Percentiles rank a stretch among this genome's conserved stretches.
phyloP scores from a whole-genome alignment of 2,113 vertebrate genomes.

The Pionites leucogaster region DNA sequence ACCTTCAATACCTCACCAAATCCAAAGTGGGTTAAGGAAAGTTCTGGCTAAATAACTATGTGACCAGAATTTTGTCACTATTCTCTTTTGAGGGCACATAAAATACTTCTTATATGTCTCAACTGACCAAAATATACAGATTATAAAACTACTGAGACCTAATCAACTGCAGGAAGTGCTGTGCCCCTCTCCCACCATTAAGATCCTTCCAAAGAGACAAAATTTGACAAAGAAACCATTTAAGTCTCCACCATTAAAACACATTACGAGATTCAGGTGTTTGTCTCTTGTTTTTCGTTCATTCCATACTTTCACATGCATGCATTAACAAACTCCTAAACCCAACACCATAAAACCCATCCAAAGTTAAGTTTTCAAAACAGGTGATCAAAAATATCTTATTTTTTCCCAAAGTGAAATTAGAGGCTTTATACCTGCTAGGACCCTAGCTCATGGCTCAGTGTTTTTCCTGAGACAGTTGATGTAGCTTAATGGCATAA shows the following conservation, averaged over 20 bases:
- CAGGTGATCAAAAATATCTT: not conserved
- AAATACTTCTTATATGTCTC: not conserved
- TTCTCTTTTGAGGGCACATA: not conserved
- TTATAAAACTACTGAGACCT: not conserved
- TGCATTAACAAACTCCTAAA: not conserved
- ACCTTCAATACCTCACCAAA: conserved; percentile 11
- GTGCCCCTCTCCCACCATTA: not conserved
- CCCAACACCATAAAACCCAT: not conserved
- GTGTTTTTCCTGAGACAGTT: conserved; percentile 15
- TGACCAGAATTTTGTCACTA: not conserved
- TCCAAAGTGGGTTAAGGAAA: conserved; percentile 20
- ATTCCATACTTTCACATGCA: not conserved
- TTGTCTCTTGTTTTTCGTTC: not conserved
- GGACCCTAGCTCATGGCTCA: conserved; percentile 24
- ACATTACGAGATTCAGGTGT: fast-evolving
- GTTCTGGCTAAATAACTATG: not conserved
- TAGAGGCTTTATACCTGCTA: conserved; percentile 12
- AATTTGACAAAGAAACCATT: not conserved
- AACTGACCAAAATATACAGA: not conserved
- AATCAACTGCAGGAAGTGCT: not conserved
- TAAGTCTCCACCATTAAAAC: not conserved
- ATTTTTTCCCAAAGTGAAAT: not conserved
- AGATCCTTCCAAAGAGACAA: not conserved
- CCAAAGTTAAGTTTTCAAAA: not conserved
- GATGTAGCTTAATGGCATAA: not conserved